Conservation (phyloP, 1,140 invertebrate genomes). For the Nasonia giraulti region DNA sequence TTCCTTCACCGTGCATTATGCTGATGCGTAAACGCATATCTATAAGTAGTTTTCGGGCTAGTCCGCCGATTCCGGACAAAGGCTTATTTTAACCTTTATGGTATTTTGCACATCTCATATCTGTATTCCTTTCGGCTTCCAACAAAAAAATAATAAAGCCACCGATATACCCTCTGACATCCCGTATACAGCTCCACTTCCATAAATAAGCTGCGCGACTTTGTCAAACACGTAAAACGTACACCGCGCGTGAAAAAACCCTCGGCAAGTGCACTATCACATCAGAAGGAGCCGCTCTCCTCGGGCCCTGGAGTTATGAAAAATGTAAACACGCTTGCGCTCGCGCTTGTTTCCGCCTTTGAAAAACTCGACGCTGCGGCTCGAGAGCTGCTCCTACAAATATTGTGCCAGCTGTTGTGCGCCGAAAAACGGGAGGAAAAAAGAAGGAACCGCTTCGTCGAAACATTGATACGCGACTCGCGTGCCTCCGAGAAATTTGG, state of each 20-base stretch:
- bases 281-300: not conserved
- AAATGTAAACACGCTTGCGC: not conserved
- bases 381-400: not conserved
- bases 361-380: not conserved
- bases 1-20: not conserved
- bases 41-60: not conserved
- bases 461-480: conserved; percentile 14
- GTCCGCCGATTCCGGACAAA: not conserved
- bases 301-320: not conserved
- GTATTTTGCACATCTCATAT: not conserved
- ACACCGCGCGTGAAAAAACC: not conserved
- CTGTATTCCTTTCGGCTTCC: too few relatives aligned
- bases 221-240: too few relatives aligned
- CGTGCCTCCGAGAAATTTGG: not conserved
- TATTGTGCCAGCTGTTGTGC: not conserved
- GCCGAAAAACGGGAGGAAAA: not conserved
- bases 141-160: too few relatives aligned
- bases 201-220: not conserved
- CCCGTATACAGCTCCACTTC: not conserved
- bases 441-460: not conserved
- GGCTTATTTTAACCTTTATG: not conserved
- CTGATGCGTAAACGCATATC: not conserved
- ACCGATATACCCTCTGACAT: too few relatives aligned
- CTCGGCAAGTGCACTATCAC: not conserved
- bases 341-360: not conserved